Percentiles rank a stretch among this genome's conserved stretches.
phyloP scores from a whole-genome alignment of 2,797 vertebrate species.

The Sebastes oblongus region DNA sequence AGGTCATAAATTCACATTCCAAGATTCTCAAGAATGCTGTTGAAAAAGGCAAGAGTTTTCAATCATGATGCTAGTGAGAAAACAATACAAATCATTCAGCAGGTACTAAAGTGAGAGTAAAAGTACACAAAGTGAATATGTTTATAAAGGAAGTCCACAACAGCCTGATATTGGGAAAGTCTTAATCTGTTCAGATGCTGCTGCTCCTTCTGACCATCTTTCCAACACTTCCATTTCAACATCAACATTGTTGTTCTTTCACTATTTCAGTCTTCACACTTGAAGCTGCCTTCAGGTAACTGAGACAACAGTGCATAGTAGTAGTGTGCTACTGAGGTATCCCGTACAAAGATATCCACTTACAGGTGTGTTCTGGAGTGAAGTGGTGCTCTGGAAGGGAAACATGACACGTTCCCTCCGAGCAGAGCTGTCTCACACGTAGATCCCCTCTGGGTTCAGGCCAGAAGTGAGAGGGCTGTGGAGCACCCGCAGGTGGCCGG shows the following conservation, averaged over 20 bases:
- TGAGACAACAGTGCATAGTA: slow-evolving; percentile 66
- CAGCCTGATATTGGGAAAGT: slow-evolving; percentile 26
- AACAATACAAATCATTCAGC: slow-evolving; percentile 66
- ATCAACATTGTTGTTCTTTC: slow-evolving; percentile 9
- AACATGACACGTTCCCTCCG: not conserved
- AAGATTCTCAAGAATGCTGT: slow-evolving; percentile 57
- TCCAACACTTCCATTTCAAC: slow-evolving; percentile 5
- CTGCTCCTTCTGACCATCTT: not conserved
- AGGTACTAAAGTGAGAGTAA: slow-evolving; percentile 64
- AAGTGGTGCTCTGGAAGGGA: slow-evolving; percentile 10
- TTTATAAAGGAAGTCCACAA: slow-evolving; percentile 47
- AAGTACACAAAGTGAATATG: slow-evolving; percentile 56
- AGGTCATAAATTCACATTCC: slow-evolving; percentile 56
- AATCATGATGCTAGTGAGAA: slow-evolving; percentile 57
- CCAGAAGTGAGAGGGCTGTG: slow-evolving; percentile 90
- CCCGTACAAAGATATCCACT: slow-evolving; percentile 51
- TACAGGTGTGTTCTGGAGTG: slow-evolving; percentile 32
- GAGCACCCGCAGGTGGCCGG: slow-evolving; percentile 91
- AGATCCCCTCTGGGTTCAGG: slow-evolving; percentile 98
- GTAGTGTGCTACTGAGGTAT: slow-evolving; percentile 67
- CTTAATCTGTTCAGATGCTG: slow-evolving; percentile 19
- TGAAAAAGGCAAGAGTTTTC: slow-evolving; percentile 66
- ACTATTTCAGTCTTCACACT: slow-evolving; percentile 22
- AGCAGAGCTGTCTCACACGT: slow-evolving; percentile 84
- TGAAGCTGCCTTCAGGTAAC: slow-evolving; percentile 17